Base-by-base conservation (phyloP, 1,140 invertebrate species). In the Zelostemma sp. region DNA sequence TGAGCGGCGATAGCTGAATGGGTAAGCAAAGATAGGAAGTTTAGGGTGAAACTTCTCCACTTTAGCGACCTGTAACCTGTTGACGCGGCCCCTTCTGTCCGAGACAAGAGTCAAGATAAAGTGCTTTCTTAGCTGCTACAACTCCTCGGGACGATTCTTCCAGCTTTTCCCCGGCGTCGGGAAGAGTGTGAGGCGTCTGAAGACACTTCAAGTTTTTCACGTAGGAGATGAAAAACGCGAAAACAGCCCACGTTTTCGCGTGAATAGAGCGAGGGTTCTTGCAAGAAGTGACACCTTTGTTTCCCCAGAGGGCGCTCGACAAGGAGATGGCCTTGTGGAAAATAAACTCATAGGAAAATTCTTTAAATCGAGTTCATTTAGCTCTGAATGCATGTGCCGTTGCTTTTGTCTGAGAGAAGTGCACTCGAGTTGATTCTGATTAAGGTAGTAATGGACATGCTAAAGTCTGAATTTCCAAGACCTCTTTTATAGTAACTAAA, bases 241-340 rank as follows among this genome's bases (percentile, higher is more conserved):
- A 58, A 63, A 60, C 35, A 53, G 63, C 48, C 53, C 51, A 28
- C 28, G 28, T 49, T 49, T 48, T 19, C 33, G 14, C 43, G 28
- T 47, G 58, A 33, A 12, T 41, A 59, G 43, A 45, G 43, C 1
- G 33, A 58, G 73, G 70, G 70, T 66, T 70, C 73, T 75, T 73
- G 71, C 63, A 71, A 74, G 62, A 77, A 78, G 72, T 68, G 73
- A 77, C 73, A 77, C 70, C 73, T 80, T 80, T 79, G 77, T 80
- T 76, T 80, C 77, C 72, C 73, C 68, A 72, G 73, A 76, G 74
- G 76, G 73, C 43, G 71, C 70, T 75, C 67, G 38, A 65, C 60
- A 58, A 54, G 49, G 47, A 70, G 68, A 74, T n/a, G n/a, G n/a
- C n/a, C n/a, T n/a, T 60, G 72, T 70, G 59, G 72, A 77, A 80